Conservation (phyloP, 2,797 vertebrate genomes). For the Lophius americanus region DNA sequence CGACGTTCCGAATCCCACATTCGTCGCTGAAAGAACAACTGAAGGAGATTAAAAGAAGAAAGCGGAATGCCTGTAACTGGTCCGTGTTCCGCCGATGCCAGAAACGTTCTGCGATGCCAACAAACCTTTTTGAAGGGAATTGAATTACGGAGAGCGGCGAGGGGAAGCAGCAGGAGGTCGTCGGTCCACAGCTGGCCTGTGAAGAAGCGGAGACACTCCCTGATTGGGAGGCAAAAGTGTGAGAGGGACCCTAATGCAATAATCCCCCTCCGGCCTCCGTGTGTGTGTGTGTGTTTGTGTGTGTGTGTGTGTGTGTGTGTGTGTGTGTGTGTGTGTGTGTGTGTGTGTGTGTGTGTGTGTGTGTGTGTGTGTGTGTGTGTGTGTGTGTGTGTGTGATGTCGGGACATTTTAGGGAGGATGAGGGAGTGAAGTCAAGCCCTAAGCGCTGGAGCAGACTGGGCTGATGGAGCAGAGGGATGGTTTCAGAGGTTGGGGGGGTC, state of each 20-base stretch:
- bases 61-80: too few relatives aligned
- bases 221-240: constrained; percentile 55
- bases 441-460: constrained; percentile 47
- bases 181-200: too few relatives aligned
- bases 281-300: constrained; percentile 7
- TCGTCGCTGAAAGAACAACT: too few relatives aligned
- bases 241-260: constrained; percentile 44
- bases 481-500: constrained; percentile 36
- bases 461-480: constrained; percentile 60
- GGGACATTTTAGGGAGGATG: constrained; percentile 63
- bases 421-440: constrained; percentile 55
- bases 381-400: constrained; percentile 21
- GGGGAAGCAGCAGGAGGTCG: too few relatives aligned
- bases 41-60: too few relatives aligned
- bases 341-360: constrained; percentile 10
- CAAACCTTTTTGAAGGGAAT: too few relatives aligned
- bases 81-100: too few relatives aligned
- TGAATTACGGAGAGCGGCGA: too few relatives aligned
- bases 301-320: constrained; percentile 3
- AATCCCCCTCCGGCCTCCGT: constrained; percentile 34
- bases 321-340: constrained; percentile 11
- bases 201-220: constrained; percentile 39
- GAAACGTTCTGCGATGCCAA: too few relatives aligned
- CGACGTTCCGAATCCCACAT: too few relatives aligned
- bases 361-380: constrained; percentile 14